Evolutionary conservation across 2,797 vertebrate species (phyloP).

Genomic region (Iguana delicatissima): DNA sequence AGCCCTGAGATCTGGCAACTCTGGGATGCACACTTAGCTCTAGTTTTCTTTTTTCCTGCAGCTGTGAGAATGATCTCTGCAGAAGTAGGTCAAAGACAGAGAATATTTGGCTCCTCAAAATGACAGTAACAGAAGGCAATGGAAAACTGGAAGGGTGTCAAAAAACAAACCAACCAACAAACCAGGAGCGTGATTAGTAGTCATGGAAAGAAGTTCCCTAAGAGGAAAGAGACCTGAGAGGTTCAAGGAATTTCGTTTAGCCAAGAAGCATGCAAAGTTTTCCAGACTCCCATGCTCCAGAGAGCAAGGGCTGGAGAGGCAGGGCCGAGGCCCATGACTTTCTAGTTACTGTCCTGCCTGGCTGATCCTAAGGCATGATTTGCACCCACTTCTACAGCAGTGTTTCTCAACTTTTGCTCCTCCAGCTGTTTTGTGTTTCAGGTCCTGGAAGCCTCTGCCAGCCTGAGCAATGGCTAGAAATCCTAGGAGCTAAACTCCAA

Average conservation of each 20-base stretch:
- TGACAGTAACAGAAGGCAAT: not conserved
- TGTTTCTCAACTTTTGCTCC: not conserved
- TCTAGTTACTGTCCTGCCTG: not conserved
- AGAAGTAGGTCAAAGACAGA: not conserved
- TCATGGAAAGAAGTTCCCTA: not conserved
- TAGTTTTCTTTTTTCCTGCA: not conserved
- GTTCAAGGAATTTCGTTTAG: not conserved
- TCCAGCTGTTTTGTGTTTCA: no score
- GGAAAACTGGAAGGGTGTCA: not conserved
- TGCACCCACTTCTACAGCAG: no score
- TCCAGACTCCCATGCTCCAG: not conserved
- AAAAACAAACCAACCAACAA: no score
- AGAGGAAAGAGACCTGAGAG: no score
- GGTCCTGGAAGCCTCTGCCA: no score
- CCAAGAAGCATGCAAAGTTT: not conserved
- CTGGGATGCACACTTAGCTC: no score
- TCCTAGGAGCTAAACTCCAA: not conserved
- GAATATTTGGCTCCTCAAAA: not conserved
- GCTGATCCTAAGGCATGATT: no score
- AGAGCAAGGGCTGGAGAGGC: not conserved
- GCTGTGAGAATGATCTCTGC: not conserved
- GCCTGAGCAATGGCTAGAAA: not conserved
- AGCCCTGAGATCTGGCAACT: no score
- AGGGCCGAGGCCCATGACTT: no score
- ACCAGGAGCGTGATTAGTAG: not conserved